Evolutionary conservation across 2,113 vertebrate genomes (phyloP).

Genomic region (Abramis brama): DNA sequence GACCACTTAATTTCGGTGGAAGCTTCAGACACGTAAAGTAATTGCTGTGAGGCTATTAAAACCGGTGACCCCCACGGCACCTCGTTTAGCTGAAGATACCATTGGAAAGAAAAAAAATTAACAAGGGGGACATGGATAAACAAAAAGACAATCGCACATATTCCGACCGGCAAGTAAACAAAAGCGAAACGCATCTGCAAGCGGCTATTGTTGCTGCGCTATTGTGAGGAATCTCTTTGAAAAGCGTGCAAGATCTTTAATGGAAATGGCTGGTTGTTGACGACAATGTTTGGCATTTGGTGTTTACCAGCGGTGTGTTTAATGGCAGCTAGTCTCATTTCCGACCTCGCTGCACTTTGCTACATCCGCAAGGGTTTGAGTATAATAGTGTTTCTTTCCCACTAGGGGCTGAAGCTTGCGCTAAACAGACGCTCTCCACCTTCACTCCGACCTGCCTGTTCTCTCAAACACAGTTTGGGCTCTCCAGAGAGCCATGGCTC

Average conservation of each 20-base stretch:
- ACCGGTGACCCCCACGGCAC: constrained; percentile 57
- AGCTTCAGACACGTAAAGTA: constrained; percentile 50
- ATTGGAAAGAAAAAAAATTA: constrained; percentile 39
- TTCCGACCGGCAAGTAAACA: constrained; percentile 54
- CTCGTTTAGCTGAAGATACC: constrained; percentile 52
- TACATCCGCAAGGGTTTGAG: constrained; percentile 25
- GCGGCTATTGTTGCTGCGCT: constrained; percentile 27
- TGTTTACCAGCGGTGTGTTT: constrained; percentile 48
- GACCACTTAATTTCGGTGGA: constrained; percentile 51
- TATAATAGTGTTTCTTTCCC: constrained; percentile 38
- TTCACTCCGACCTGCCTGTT: background rate
- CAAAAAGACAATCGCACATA: constrained; percentile 58
- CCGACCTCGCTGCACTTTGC: constrained; percentile 41
- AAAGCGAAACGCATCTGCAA: constrained; percentile 41
- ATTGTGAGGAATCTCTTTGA: constrained; percentile 6
- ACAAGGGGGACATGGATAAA: constrained; percentile 42
- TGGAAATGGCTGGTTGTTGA: constrained; percentile 39
- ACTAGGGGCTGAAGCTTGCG: background rate
- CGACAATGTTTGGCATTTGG: constrained; percentile 40
- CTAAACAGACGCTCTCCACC: constrained; percentile 28
- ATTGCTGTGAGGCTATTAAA: constrained; percentile 62
- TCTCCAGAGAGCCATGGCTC: constrained; percentile 24
- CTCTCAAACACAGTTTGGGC: background rate
- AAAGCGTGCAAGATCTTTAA: constrained; percentile 30
- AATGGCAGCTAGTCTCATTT: constrained; percentile 40